Percentiles rank a stretch among this genome's conserved stretches.
phyloP scores from a whole-genome alignment of 2,113 vertebrate species.

The Saguinus midas region DNA sequence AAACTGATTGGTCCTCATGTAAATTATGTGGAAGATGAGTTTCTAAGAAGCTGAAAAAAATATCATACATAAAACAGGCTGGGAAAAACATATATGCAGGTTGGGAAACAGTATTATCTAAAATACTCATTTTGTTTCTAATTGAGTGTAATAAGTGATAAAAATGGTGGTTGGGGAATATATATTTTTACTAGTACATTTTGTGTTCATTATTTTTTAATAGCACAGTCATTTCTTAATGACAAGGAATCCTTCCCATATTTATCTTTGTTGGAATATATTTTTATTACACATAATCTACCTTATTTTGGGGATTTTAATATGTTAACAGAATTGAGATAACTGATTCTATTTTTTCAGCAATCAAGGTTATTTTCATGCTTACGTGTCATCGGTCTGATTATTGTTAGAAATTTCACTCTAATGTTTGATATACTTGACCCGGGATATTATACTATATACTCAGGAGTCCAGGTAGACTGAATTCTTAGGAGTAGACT shows the following conservation, averaged over 20 bases:
- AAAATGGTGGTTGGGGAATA: background rate
- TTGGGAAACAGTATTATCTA: background rate
- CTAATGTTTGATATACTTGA: background rate
- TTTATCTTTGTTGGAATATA: background rate
- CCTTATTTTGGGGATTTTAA: background rate
- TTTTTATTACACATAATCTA: background rate
- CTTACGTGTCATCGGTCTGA: background rate
- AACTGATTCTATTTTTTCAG: background rate
- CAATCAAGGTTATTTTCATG: background rate
- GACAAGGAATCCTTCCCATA: background rate
- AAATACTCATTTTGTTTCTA: background rate
- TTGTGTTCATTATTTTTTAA: background rate
- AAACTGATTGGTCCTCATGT: background rate
- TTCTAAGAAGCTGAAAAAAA: background rate
- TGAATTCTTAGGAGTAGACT: background rate
- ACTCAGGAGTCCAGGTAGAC: background rate
- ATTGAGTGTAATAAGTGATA: background rate
- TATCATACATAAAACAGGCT: background rate
- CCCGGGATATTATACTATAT: background rate
- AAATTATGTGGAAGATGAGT: background rate
- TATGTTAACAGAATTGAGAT: background rate
- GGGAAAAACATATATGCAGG: background rate
- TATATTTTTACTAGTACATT: background rate
- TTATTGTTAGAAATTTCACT: background rate
- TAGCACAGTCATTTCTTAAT: background rate